Evolutionary conservation across 2,888 invertebrate species (phyloP), one percentile per base, ranked within the genome.

Genomic region (Trachelus iudaicus): DNA sequence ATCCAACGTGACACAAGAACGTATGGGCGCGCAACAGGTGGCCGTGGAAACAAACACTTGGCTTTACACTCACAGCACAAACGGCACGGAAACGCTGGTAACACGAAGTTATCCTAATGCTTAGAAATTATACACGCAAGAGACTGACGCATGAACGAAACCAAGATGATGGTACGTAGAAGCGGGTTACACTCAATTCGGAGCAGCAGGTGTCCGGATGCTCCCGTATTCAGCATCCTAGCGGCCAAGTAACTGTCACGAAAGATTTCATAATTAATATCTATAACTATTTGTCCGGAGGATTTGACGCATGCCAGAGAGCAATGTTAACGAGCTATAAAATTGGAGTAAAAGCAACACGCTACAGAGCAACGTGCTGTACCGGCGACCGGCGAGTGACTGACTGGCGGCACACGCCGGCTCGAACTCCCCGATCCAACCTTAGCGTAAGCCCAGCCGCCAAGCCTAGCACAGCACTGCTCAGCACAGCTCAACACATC

Each of bases 311-410:
- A 12, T 34, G 31, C 31, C 71, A 71, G 1, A 34, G 33, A 13
- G 71, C 31, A 71, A 30, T 33, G 15, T 31, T 31, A 71, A 71
- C 23, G 71, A 15, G 33, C 31, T 15, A 71, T 31, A 9, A 30
- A 34, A 71, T 31, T 34, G 31, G 33, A 71, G 71, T 31, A 34
- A 71, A 11, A 71, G 71, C 31, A 23, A 71, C 33, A 15, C 13
- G 13, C 33, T 33, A 71, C 71, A 23, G 15, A 3, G 33, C 33
- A 31, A 71, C 71, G 71, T 75, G 78, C 76, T 83, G 69, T 85
- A 85, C 85, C 87, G 85, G 85, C 84, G 83, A 85, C 86, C 88
- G 89, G 88, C 87, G 87, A 87, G 81, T 86, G 83, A 89, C 89
- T 89, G 88, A 85, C 83, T 82, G 80, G 81, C 77, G 84, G 81